Conservation (phyloP, 2,888 invertebrate species). For the Dorcus hopei region DNA sequence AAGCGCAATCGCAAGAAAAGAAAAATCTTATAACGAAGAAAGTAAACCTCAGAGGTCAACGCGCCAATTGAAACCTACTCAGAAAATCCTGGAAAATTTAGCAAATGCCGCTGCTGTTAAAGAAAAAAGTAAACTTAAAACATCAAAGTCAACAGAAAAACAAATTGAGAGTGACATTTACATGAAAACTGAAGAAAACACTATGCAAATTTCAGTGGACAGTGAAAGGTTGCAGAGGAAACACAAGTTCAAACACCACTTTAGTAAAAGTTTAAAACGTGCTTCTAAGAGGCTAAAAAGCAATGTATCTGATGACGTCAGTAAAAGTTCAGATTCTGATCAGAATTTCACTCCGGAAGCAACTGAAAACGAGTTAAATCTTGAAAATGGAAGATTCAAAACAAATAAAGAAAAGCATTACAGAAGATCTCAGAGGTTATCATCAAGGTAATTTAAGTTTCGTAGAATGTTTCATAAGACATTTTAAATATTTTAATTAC, state of each 20-base stretch:
- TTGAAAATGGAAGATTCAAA: conserved; percentile 16
- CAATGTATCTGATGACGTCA: conserved; percentile 25
- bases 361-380: neutral
- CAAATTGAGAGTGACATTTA: conserved; percentile 24
- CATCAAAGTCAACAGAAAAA: conserved; percentile 21
- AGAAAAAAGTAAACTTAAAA: conserved; percentile 13
- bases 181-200: conserved; percentile 19
- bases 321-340: conserved; percentile 31
- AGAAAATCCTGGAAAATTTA: conserved; percentile 65
- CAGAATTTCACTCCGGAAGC: conserved; percentile 19
- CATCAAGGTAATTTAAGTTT: conserved; percentile 28
- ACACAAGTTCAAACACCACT: conserved; percentile 27
- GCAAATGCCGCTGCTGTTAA: conserved; percentile 41
- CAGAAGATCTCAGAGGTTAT: conserved; percentile 36
- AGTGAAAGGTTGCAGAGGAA: conserved; percentile 16
- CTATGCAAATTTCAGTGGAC: conserved; percentile 2
- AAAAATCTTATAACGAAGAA: conserved; percentile 63
- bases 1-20: conserved; percentile 69
- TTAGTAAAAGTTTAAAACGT: conserved; percentile 24
- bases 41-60: conserved; percentile 50
- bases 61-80: conserved; percentile 64
- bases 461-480: neutral
- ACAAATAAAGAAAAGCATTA: conserved; percentile 23
- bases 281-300: conserved; percentile 29
- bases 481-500: neutral